Base-by-base conservation (phyloP, 2,888 invertebrate genomes). In the Blomia tropicalis region DNA sequence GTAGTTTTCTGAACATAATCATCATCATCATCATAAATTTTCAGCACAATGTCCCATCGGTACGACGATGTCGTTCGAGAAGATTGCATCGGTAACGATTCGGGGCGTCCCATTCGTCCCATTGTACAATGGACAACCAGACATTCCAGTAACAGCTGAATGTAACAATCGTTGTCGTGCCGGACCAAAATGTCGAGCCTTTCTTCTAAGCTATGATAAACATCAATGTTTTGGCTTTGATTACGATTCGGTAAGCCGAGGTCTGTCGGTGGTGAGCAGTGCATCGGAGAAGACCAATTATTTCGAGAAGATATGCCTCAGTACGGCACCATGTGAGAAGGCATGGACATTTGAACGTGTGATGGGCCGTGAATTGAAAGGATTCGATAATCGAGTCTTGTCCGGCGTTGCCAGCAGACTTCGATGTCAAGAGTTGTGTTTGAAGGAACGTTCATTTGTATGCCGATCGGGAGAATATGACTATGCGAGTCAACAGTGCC, bases 321-420 rank as follows among this genome's bases (percentile, higher is more conserved):
- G 66, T 67, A 69, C 67, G 2, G 66, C 67, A 1, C 67, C 67
- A 19, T 72, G 77, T 58, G 73, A 75, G 7, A 81, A 81, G 63
- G 79, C 82, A 69, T 89, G 88, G 88, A 78, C 81, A 30, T 76
- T 86, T 59, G 87, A 87, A 70, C 79, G 81, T 69, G 82, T 83
- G 59, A 82, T 84, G 11, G 85, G 87, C 14, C 83, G 83, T 68
- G 80, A 82, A 68, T 74, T 89, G 68, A 79, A 84, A 62, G 81
- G 83, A 17, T 81, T 82, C 67, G 79, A 80, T 65, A 78, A 79
- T 59, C 78, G 79, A 67, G 79, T 79, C 69, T 74, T 84, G 63
- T 72, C 81, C 1, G 75, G 78, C 41, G 77, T 81, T 68, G 75
- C 81, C 64, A 82, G 81, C 32, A 77, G 83, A 67, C 76, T 77